Conservation (phyloP, 2,113 vertebrate species). For the Dasyornis broadbenti region DNA sequence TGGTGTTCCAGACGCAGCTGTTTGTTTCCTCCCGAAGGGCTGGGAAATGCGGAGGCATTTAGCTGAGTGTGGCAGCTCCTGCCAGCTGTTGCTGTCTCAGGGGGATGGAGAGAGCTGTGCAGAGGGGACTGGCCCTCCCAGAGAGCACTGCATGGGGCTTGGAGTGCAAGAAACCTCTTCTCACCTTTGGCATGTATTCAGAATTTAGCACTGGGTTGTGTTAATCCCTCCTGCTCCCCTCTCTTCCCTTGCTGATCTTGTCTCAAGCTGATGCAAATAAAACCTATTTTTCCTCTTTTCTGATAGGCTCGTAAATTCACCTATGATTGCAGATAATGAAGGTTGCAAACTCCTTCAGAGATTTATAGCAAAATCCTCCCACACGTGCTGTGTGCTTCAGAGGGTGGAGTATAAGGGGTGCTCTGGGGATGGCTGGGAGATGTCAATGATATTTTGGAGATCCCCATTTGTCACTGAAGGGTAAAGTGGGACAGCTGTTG, state of each 20-base stretch:
- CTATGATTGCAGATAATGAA: background rate
- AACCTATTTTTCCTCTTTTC: background rate
- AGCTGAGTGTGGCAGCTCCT: background rate
- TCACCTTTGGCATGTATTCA: background rate
- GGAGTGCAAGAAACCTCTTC: background rate
- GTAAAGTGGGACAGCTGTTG: background rate
- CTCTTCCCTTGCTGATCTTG: background rate
- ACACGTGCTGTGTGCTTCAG: rapidly evolving
- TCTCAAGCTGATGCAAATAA: background rate
- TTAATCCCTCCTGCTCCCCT: background rate
- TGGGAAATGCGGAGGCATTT: background rate
- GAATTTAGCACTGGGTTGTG: background rate
- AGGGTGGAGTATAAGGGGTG: background rate
- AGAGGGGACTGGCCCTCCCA: background rate
- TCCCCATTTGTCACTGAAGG: background rate
- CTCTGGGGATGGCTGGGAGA: background rate
- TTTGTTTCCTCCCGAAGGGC: rapidly evolving
- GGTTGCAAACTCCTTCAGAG: background rate
- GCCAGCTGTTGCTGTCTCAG: background rate
- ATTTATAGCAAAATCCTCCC: background rate
- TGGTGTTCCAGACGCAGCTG: background rate
- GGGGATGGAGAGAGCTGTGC: background rate
- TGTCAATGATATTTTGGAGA: background rate
- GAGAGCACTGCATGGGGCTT: background rate
- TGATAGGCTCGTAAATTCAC: background rate